Base-by-base conservation (phyloP, 2,113 vertebrate genomes). In the Rattus rattus region DNA sequence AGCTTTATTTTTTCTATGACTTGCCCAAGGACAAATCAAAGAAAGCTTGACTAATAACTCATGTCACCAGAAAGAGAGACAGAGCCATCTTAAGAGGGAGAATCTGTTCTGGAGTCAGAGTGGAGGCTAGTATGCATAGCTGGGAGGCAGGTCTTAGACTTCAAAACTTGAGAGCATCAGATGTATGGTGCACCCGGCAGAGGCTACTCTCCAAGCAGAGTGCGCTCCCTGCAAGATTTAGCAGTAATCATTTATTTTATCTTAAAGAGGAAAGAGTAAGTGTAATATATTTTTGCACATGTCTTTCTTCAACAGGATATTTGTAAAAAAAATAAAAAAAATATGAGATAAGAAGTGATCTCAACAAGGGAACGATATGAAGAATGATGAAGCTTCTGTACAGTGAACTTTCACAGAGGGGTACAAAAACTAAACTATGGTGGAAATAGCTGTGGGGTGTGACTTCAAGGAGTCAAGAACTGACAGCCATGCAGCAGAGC, bases 1-100 rank as follows among this genome's bases (percentile, higher is more conserved):
- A 14, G 49, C 83, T 91, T 91, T 86, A 61, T 96, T 92, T 96
- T 63, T 63, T 90, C 26, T 92, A 12, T 75, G 36, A 87, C 85
- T 91, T 95, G 47, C 59, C 61, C 52, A 67, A 83, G 47, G 49
- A 49, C 17, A 95, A 93, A 91, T 84, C 73, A 70, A 84, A 88
- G 54, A 92, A 16, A 67, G 11, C 19, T 65, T 92, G 39, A 8
- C 39, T 97, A 83, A 75, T 84, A 83, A 70, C 54, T 91, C 75
- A 5, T 7, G 2, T 90, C 47, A 56, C 16, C 47, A 1, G 13
- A 49, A 91, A 85, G 70, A 73, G 47, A 89, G n/a, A 39, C 52
- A 91, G 73, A 92, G 47, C 39, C 63, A 14, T 77, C 67, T 36
- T 33, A 70, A 84, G 30, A 92, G 69, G 86, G 13, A 84, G 33